Conservation (phyloP, 1,140 invertebrate genomes). For the Pogonus chalceus region DNA sequence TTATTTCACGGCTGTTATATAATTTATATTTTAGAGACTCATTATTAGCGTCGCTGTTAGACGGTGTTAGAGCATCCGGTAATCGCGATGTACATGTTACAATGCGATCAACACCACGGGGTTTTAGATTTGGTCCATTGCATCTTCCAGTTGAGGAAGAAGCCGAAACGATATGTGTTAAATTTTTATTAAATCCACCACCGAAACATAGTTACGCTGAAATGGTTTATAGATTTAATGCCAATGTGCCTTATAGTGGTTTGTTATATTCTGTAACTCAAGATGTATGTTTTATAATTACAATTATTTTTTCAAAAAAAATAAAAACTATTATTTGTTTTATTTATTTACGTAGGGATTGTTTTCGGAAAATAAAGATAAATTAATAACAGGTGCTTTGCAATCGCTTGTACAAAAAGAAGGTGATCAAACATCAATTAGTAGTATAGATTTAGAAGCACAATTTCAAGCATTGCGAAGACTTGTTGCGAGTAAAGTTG, state of each 20-base stretch:
- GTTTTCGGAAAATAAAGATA: slow-evolving; percentile 98
- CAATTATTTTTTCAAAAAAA: neutral
- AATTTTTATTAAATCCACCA: slow-evolving; percentile 68
- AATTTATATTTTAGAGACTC: slow-evolving; percentile 63
- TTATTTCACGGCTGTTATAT: neutral
- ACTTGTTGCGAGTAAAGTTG: slow-evolving; percentile 92
- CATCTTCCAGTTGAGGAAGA: slow-evolving; percentile 87
- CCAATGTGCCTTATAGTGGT: slow-evolving; percentile 95
- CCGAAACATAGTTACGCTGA: slow-evolving; percentile 44
- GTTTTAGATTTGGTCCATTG: slow-evolving; percentile 80
- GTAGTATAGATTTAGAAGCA: slow-evolving; percentile 67
- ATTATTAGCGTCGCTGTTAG: slow-evolving; percentile 85
- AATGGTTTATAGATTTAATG: slow-evolving; percentile 87
- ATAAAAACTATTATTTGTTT: neutral
- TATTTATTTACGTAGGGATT: slow-evolving; percentile 54
- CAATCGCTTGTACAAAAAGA: slow-evolving; percentile 64
- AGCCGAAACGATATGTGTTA: slow-evolving; percentile 79
- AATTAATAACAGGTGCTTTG: slow-evolving; percentile 76
- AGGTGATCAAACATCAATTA: slow-evolving; percentile 48
- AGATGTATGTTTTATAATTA: slow-evolving; percentile 54
- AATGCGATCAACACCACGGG: slow-evolving; percentile 70
- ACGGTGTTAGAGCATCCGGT: slow-evolving; percentile 91
- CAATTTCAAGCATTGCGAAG: slow-evolving; percentile 91
- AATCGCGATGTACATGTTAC: slow-evolving; percentile 96
- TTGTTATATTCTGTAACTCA: slow-evolving; percentile 91